Base-by-base conservation (phyloP, 1,140 invertebrate genomes). In the Drosophila ficusphila region DNA sequence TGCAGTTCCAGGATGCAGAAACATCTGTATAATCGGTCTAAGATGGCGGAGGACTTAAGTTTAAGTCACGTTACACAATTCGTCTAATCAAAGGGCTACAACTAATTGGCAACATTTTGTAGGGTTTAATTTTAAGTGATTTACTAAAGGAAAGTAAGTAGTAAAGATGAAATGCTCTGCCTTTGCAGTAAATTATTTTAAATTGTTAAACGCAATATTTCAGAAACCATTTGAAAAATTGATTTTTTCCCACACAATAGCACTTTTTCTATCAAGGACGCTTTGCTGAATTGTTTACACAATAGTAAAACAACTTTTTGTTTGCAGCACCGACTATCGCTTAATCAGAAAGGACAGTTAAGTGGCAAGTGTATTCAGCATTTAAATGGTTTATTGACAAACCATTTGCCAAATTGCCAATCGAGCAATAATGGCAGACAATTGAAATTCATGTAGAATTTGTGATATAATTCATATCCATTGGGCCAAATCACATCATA, bases 391-490 rank as follows among this genome's bases (percentile, higher is more conserved):
- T 38, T 54, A 69, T 69, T 69, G 65, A 54, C 65, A 69, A 34
- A 21, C 31, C 29, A 14, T 68, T 68, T 68, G 31, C 47, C 21
- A 18, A 76, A 70, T 76, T 72, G 78, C 67, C 41, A 82, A 77
- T 61, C 51, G 60, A 29, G 31, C 57, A 33, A 72, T 67, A 76
- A 76, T 76, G 23, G 14, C 25, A 38, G 44, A 72, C 41, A 81
- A 56, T 56, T 38, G 53, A 39, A 38, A 16, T 31, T 18, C 21
- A 44, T 51, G 9, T 31, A 25, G 49, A 19, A 49, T 57, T 34
- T 44, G 44, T 52, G 14, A 46, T 33, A 33, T 23, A 57, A 61
- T 61, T 52, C 57, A 48, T 42, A 12, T 29, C 29, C 67, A 36
- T 51, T 47, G 14, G 21, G 19, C 60, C 9, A 39, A 25, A 31